These are phyloP conservation scores for Phyllopteryx taeniolatus DNA, from an alignment of 2,113 vertebrate species.

Conservation along the genomic window DNA sequence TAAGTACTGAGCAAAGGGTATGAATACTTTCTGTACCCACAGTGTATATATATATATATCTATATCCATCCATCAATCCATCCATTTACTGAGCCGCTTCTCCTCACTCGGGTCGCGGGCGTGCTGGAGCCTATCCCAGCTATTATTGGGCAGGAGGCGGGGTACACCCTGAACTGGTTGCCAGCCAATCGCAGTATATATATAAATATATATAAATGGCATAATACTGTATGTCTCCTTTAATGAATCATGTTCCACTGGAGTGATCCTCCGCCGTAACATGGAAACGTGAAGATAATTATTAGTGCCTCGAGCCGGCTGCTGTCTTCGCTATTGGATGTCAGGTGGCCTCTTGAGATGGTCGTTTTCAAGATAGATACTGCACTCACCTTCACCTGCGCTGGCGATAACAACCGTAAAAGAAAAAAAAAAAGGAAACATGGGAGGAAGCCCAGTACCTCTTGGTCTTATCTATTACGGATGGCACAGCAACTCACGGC, in stretches of 20 bases:
- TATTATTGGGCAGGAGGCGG: no score
- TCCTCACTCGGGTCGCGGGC: no score
- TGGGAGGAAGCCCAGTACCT: constrained; percentile 46
- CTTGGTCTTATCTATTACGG: constrained; percentile 45
- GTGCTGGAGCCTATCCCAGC: no score
- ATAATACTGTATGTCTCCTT: constrained; percentile 1
- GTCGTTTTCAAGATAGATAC: constrained; percentile 1
- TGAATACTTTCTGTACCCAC: no score
- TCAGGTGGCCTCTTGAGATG: constrained; percentile 14
- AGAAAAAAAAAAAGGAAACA: constrained; percentile 30
- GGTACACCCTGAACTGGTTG: no score
- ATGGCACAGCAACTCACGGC: constrained; percentile 37
- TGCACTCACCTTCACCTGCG: constrained; percentile 19
- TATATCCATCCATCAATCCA: no score
- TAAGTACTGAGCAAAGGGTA: no score
- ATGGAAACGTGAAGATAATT: constrained; percentile 28
- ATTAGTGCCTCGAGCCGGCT: constrained; percentile 1
- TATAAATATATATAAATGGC: not conserved
- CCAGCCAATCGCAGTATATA: no score
- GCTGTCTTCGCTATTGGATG: constrained; percentile 8
- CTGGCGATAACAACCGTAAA: constrained; percentile 43
- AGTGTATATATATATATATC: no score
- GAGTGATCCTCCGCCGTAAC: constrained; percentile 17
- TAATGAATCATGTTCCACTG: constrained; percentile 45
- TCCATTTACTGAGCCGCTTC: no score